Conservation (phyloP, 2,888 invertebrate species). For the Leucoma salicis region DNA sequence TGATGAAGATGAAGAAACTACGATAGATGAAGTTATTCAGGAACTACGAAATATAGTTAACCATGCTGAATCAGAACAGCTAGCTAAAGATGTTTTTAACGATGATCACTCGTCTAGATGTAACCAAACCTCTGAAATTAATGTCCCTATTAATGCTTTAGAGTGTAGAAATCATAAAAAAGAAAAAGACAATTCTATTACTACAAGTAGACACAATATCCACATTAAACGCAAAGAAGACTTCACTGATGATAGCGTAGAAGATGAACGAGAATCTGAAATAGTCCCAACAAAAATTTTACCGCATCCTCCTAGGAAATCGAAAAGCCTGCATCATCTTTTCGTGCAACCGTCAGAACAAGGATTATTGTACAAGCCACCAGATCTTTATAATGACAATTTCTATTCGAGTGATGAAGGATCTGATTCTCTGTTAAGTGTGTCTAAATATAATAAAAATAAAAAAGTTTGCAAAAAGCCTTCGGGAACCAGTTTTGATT, state of each 20-base stretch:
- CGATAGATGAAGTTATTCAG: conserved; percentile 93
- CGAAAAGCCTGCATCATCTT: conserved; percentile 87
- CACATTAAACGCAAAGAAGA: conserved; percentile 72
- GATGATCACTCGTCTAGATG: conserved; percentile 64
- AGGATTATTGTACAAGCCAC: conserved; percentile 78
- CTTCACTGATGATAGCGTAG: conserved; percentile 72
- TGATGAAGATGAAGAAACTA: conserved; percentile 89
- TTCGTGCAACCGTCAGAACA: conserved; percentile 84
- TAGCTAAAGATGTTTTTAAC: conserved; percentile 60
- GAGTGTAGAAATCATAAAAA: conserved; percentile 61
- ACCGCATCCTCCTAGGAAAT: conserved; percentile 90
- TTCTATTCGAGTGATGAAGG: conserved; percentile 85
- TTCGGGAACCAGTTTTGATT: conserved; percentile 65
- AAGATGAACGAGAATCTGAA: conserved; percentile 83
- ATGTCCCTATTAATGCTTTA: conserved; percentile 56
- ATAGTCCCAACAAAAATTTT: conserved; percentile 90
- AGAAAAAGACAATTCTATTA: conserved; percentile 76
- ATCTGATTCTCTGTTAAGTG: conserved; percentile 87
- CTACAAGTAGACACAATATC: conserved; percentile 78
- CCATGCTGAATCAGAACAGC: conserved; percentile 89
- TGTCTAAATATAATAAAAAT: conserved; percentile 76
- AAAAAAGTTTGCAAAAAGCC: conserved; percentile 58
- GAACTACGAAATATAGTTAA: conserved; percentile 92
- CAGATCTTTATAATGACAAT: conserved; percentile 80
- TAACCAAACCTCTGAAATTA: conserved; percentile 70